Evolutionary conservation across 2,888 invertebrate genomes (phyloP).

Genomic region (Ormia ochracea): DNA sequence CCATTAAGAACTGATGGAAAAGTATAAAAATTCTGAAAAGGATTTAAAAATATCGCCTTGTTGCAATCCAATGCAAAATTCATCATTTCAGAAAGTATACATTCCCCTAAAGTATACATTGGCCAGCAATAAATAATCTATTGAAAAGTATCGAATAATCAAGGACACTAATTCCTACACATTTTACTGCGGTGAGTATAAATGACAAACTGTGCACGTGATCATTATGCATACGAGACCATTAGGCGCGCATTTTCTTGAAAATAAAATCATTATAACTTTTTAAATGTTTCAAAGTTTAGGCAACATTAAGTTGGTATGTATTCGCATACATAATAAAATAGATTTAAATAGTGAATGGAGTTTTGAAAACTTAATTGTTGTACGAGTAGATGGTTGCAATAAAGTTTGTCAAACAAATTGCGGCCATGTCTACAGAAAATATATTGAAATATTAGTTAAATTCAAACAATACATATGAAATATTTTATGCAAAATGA

Average conservation of each 20-base stretch:
- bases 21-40: too few relatives aligned
- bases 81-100: too few relatives aligned
- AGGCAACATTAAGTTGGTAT: slow-evolving; percentile 16
- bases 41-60: too few relatives aligned
- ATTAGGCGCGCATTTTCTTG: slow-evolving; percentile 54
- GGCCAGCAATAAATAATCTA: not conserved
- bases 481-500: not conserved
- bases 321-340: slow-evolving; percentile 20
- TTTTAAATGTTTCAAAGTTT: slow-evolving; percentile 30
- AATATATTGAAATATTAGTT: not conserved
- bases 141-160: not conserved
- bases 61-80: too few relatives aligned
- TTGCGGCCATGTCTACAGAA: slow-evolving; percentile 13
- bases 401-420: slow-evolving; percentile 23
- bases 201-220: slow-evolving; percentile 43
- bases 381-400: slow-evolving; percentile 15
- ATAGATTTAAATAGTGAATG: slow-evolving; percentile 33
- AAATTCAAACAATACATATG: not conserved
- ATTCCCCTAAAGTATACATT: too few relatives aligned
- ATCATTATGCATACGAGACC: slow-evolving; percentile 50
- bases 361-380: slow-evolving; percentile 40
- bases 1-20: too few relatives aligned
- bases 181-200: slow-evolving; percentile 17
- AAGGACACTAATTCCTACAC: not conserved
- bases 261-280: slow-evolving; percentile 51